Conservation (phyloP, 92 coral and sea anemone genomes). For the Palythoa grandis region DNA sequence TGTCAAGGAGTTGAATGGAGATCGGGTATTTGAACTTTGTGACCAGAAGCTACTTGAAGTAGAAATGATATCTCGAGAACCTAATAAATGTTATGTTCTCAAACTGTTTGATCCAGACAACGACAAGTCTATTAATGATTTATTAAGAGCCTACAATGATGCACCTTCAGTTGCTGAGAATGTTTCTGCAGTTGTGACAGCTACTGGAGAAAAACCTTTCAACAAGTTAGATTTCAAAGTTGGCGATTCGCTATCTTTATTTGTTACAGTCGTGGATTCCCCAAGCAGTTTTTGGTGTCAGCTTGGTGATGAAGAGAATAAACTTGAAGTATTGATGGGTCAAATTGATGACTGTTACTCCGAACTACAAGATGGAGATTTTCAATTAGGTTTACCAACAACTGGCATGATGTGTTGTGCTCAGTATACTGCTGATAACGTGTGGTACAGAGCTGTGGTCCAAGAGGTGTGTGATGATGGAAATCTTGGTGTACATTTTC, state of each 20-base stretch:
- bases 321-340: slow-evolving; percentile 54
- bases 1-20: slow-evolving; percentile 41
- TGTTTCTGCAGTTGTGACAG: neutral
- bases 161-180: neutral
- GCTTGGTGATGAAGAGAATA: slow-evolving; percentile 41
- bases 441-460: slow-evolving; percentile 85
- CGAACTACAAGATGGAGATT: slow-evolving; percentile 63
- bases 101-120: slow-evolving; percentile 63
- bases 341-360: slow-evolving; percentile 54
- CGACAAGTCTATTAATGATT: slow-evolving; percentile 37
- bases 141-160: neutral
- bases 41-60: slow-evolving; percentile 72
- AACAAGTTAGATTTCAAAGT: slow-evolving; percentile 27
- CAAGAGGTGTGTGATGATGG: slow-evolving; percentile 50
- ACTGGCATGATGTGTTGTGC: slow-evolving; percentile 75
- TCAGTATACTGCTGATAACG: slow-evolving; percentile 71
- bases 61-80: slow-evolving; percentile 52
- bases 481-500: slow-evolving; percentile 66
- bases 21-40: slow-evolving; percentile 61
- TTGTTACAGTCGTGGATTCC: slow-evolving; percentile 53
- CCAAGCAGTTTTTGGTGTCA: slow-evolving; percentile 76
- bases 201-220: slow-evolving; percentile 27
- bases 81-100: slow-evolving; percentile 47
- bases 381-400: slow-evolving; percentile 43
- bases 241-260: slow-evolving; percentile 48